A percentile compares a stretch with the other conserved stretches of the same genome.
Evolutionary conservation across 2,888 invertebrate genomes (phyloP).

Genomic region (Flabesymbios commensalis): DNA sequence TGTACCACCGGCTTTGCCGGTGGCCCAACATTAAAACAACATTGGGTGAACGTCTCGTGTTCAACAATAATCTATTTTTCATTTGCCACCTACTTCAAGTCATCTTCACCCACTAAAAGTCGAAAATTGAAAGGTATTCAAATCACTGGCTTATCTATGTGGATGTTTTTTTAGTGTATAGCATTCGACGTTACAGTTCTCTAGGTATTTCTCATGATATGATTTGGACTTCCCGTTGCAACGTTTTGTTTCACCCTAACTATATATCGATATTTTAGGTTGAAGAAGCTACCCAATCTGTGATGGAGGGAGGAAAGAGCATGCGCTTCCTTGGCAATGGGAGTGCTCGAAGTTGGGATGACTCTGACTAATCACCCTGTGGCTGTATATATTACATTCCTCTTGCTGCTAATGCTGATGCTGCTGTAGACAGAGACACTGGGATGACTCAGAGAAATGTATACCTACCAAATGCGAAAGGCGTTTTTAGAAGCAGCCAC

Average conservation of each 20-base stretch:
- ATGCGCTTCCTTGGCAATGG: conserved; percentile 48
- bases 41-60: too few relatives aligned
- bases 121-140: background rate
- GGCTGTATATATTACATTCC: background rate
- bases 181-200: background rate
- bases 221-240: background rate
- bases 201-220: background rate
- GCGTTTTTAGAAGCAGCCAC: too few relatives aligned
- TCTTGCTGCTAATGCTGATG: background rate
- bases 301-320: conserved; percentile 38
- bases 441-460: too few relatives aligned
- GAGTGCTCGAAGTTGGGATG: conserved; percentile 17
- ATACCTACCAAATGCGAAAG: too few relatives aligned
- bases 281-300: conserved; percentile 50
- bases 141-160: conserved; percentile 3
- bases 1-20: too few relatives aligned
- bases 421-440: too few relatives aligned
- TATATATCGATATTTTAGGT: too few relatives aligned
- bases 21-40: too few relatives aligned
- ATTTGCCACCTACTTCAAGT: too few relatives aligned
- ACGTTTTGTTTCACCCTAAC: background rate
- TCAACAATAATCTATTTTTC: too few relatives aligned
- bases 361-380: conserved; percentile 17
- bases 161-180: background rate
- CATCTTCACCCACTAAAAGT: too few relatives aligned